These are phyloP conservation scores for Hippopotamyrus pictus DNA, from an alignment of 2,797 vertebrate genomes.

Conservation along the genomic window DNA sequence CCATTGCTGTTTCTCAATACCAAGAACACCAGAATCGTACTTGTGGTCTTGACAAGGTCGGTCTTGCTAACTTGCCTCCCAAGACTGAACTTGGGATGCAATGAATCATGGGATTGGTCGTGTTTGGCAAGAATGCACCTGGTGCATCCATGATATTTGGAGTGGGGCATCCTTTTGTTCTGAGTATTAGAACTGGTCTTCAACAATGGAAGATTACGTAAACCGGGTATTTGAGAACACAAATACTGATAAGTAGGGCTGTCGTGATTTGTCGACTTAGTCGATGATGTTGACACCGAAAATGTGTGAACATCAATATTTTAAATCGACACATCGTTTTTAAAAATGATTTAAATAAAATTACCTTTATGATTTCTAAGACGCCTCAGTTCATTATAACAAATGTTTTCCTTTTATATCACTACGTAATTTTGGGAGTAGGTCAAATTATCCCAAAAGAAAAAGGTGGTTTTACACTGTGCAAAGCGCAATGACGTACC, in stretches of 20 bases:
- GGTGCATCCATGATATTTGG: not conserved
- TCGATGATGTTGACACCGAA: too few species aligned
- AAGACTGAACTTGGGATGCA: not conserved
- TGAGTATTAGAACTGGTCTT: not conserved
- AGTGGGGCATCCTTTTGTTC: not conserved
- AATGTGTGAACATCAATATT: too few species aligned
- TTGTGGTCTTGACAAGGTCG: not conserved
- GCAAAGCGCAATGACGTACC: too few species aligned
- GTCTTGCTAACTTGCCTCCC: not conserved
- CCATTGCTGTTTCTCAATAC: not conserved
- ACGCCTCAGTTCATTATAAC: too few species aligned
- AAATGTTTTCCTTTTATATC: too few species aligned
- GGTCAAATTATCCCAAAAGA: too few species aligned
- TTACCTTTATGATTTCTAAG: too few species aligned
- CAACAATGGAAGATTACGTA: not conserved
- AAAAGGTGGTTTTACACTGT: too few species aligned
- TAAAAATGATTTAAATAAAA: too few species aligned
- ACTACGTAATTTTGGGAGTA: too few species aligned
- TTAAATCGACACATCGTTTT: too few species aligned
- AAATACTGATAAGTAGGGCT: not conserved
- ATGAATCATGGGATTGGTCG: not conserved
- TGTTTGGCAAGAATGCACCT: not conserved
- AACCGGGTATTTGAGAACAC: not conserved
- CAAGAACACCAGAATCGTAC: not conserved
- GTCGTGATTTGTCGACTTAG: too few species aligned